Percentiles rank a stretch among this genome's conserved stretches.
Evolutionary conservation across 2,113 vertebrate genomes (phyloP).

Genomic region (Planiliza haematocheilus): DNA sequence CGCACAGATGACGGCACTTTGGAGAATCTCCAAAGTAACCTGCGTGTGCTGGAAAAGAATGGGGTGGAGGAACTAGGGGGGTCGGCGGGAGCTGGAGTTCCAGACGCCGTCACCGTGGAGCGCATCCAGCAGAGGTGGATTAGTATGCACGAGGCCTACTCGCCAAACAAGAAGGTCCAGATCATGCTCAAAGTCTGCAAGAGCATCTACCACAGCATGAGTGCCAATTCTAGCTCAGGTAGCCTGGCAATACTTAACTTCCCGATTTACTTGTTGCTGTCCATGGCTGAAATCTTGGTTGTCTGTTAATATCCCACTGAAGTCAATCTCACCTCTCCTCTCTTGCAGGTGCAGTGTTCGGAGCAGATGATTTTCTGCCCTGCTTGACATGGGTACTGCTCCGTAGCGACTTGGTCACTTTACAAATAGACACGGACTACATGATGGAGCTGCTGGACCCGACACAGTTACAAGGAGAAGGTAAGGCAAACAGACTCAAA

Average conservation of each 20-base stretch:
- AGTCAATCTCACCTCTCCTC: not conserved
- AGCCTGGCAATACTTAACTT: not conserved
- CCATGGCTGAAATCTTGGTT: not conserved
- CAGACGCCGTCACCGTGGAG: conserved; percentile 79
- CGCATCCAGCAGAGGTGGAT: conserved; percentile 84
- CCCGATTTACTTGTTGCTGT: not conserved
- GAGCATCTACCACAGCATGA: conserved; percentile 89
- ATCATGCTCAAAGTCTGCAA: conserved; percentile 89
- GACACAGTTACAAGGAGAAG: conserved; percentile 88
- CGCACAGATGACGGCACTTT: conserved; percentile 73
- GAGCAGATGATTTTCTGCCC: conserved; percentile 91
- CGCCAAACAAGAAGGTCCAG: conserved; percentile 88
- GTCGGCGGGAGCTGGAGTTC: conserved; percentile 74
- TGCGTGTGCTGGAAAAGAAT: conserved; percentile 63
- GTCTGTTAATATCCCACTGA: not conserved
- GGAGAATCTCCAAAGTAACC: conserved; percentile 70
- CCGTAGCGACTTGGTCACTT: conserved; percentile 83
- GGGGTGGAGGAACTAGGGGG: conserved; percentile 77
- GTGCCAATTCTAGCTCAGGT: conserved; percentile 78
- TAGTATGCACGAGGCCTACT: conserved; percentile 85
- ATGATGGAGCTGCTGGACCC: conserved; percentile 94
- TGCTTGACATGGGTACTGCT: conserved; percentile 89
- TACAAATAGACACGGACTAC: conserved; percentile 91
- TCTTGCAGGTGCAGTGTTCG: conserved; percentile 82
- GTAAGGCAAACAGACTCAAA: conserved; percentile 63